phyloP scores from a whole-genome alignment of 2,888 invertebrate genomes.

The Acleris laterana region DNA sequence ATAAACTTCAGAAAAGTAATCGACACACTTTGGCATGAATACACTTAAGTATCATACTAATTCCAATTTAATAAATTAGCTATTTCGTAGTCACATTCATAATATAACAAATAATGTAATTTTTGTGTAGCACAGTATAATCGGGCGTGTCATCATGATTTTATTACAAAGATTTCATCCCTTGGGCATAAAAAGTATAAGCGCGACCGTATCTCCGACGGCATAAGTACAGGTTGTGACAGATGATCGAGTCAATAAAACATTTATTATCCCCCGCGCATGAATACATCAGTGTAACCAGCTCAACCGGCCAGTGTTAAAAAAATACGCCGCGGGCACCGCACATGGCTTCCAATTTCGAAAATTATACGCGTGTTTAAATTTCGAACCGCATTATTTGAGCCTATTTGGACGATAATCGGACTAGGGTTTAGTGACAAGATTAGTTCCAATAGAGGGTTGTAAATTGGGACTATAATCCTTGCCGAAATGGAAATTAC shows the following conservation, averaged over 20 bases:
- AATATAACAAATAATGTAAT: neutral
- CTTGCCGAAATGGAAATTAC: slow-evolving; percentile 67
- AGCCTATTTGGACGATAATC: slow-evolving; percentile 71
- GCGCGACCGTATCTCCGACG: slow-evolving; percentile 3
- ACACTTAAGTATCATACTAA: too few relatives aligned
- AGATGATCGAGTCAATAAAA: slow-evolving; percentile 62
- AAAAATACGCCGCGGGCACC: slow-evolving; percentile 62
- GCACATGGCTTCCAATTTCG: slow-evolving; percentile 75
- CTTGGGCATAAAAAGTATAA: neutral
- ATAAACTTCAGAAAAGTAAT: too few relatives aligned
- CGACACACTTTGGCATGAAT: too few relatives aligned
- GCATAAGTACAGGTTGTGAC: slow-evolving; percentile 32
- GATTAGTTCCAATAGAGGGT: slow-evolving; percentile 75
- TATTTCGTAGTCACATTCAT: neutral
- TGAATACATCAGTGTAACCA: slow-evolving; percentile 67
- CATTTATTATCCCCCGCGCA: slow-evolving; percentile 71
- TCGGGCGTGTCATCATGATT: slow-evolving; percentile 4
- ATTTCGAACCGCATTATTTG: slow-evolving; percentile 68
- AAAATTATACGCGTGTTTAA: slow-evolving; percentile 79
- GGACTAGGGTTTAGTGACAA: slow-evolving; percentile 77
- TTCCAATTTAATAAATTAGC: neutral
- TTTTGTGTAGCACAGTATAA: too few relatives aligned
- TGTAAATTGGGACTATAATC: slow-evolving; percentile 63
- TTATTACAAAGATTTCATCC: neutral
- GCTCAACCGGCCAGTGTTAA: slow-evolving; percentile 54